Percentiles rank a stretch among this genome's conserved stretches.
These are phyloP conservation scores for Tursiops truncatus DNA, from an alignment of 2,113 vertebrate species.

Conservation along the genomic window DNA sequence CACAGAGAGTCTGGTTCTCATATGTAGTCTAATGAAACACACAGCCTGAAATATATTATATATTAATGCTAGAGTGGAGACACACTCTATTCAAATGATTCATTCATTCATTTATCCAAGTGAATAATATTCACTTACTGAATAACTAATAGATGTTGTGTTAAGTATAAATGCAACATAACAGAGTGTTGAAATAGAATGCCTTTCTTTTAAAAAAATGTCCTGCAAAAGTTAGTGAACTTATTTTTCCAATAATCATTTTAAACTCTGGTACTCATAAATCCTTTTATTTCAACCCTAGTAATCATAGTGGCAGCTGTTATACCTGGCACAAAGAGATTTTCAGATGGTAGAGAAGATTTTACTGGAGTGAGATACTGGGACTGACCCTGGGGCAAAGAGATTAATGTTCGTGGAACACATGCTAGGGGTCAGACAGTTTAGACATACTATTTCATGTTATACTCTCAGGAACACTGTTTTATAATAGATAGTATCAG, in stretches of 20 bases:
- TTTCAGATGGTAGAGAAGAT: neutral
- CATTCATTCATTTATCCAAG: neutral
- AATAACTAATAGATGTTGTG: neutral
- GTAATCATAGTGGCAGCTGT: neutral
- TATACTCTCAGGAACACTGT: neutral
- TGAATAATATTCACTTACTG: neutral
- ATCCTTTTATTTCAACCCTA: neutral
- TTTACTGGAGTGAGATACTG: neutral
- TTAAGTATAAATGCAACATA: neutral
- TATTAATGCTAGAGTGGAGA: conserved; percentile 44
- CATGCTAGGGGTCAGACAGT: neutral
- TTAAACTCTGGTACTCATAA: neutral
- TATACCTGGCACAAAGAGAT: neutral
- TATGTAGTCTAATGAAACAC: conserved; percentile 41
- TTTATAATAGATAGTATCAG: neutral
- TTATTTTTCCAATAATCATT: neutral
- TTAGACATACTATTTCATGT: neutral
- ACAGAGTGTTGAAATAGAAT: neutral
- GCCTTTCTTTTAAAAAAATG: neutral
- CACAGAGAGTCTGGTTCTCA: conserved; percentile 8
- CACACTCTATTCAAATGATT: neutral
- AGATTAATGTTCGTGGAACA: neutral
- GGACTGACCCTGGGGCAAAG: too few species aligned
- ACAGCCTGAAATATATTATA: conserved; percentile 37
- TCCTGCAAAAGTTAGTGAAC: neutral